A percentile compares a stretch with the other conserved stretches of the same genome.
Evolutionary conservation across 2,888 invertebrate species (phyloP).

Genomic region (Myopa testacea): DNA sequence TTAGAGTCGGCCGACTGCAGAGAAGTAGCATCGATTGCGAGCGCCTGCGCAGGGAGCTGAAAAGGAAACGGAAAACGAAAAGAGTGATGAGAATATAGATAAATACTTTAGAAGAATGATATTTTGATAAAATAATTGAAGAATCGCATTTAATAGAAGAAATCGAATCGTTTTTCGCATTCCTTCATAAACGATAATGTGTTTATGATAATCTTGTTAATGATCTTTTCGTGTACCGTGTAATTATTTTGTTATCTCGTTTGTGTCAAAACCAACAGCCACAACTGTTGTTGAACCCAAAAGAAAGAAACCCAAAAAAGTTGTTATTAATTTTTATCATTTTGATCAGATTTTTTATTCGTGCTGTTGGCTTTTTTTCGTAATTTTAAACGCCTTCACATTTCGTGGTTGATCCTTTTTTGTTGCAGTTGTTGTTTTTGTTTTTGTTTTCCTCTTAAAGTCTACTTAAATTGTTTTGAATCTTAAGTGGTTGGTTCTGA

Average conservation of each 20-base stretch:
- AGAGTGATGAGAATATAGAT: not conserved
- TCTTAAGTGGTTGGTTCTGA: not conserved
- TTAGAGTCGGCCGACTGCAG: not conserved
- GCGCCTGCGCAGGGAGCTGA: slow-evolving; percentile 29
- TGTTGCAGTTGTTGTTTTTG: not conserved
- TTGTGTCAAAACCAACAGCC: too few relatives aligned
- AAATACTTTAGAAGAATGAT: not conserved
- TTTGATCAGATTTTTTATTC: not conserved
- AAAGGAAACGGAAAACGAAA: not conserved
- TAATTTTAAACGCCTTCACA: not conserved
- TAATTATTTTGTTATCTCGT: too few relatives aligned
- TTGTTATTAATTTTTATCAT: not conserved
- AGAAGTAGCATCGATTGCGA: slow-evolving; percentile 16
- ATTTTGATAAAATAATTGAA: not conserved
- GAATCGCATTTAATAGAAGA: too few relatives aligned
- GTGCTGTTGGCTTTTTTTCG: not conserved
- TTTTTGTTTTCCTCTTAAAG: slow-evolving; percentile 8
- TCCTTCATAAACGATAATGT: too few relatives aligned
- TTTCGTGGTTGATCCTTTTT: not conserved
- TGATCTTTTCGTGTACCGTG: too few relatives aligned
- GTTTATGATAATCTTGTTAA: too few relatives aligned
- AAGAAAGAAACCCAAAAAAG: not conserved
- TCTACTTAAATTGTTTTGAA: slow-evolving; percentile 5
- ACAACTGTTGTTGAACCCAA: not conserved
- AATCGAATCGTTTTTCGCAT: too few relatives aligned